These are phyloP conservation scores for Cervus canadensis DNA, from an alignment of 2,113 vertebrate species.

Conservation along the genomic window DNA sequence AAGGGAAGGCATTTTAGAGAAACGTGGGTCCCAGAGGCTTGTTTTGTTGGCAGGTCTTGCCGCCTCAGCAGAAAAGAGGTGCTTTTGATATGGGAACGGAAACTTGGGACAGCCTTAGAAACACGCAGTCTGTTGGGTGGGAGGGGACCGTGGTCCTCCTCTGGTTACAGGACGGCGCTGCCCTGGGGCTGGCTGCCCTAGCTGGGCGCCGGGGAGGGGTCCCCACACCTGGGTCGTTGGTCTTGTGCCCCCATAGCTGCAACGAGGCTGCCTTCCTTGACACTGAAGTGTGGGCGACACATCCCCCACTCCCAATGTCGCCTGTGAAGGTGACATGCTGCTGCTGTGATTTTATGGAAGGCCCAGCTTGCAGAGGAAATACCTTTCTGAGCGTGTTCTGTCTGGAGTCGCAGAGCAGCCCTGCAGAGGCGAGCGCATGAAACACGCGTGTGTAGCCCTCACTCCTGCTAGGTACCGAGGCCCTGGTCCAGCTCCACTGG, in stretches of 20 bases:
- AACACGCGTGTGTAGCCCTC: background rate
- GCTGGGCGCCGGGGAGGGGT: background rate
- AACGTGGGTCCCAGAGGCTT: constrained; percentile 8
- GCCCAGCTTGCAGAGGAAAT: constrained; percentile 56
- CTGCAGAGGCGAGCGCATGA: background rate
- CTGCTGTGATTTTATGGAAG: background rate
- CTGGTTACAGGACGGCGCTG: background rate
- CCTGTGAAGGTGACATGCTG: background rate
- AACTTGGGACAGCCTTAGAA: constrained; percentile 46
- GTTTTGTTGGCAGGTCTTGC: constrained; percentile 19
- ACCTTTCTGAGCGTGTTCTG: background rate
- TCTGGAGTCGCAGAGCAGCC: background rate
- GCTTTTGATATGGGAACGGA: constrained; percentile 53
- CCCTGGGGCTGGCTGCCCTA: background rate
- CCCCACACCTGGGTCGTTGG: background rate
- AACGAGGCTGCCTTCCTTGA: background rate
- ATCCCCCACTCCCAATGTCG: background rate
- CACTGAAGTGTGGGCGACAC: rapidly evolving
- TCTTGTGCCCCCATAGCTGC: background rate
- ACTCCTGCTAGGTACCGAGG: background rate
- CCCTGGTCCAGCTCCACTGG: background rate
- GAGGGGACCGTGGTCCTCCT: background rate
- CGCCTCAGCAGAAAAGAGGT: constrained; percentile 59
- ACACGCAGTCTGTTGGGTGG: rapidly evolving
- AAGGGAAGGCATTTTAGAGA: background rate